phyloP scores from a whole-genome alignment of 2,797 vertebrate genomes.

The Microtus californicus region DNA sequence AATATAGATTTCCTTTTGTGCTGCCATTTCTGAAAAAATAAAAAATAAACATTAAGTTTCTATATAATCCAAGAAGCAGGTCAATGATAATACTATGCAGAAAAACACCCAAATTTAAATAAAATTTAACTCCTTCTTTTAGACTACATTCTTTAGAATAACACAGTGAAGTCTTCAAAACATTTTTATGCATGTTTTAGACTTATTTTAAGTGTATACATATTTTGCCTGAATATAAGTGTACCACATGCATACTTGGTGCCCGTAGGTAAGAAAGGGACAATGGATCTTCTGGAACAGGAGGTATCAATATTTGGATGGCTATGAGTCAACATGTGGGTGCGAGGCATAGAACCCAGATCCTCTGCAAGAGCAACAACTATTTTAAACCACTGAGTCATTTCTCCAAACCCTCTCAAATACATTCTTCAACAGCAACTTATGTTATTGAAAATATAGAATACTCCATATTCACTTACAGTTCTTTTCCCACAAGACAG shows the following conservation, averaged over 20 bases:
- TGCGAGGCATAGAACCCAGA: not conserved
- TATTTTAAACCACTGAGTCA: not conserved
- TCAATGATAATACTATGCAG: constrained; percentile 20
- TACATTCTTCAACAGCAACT: constrained; percentile 9
- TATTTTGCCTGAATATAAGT: not conserved
- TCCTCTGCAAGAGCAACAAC: not conserved
- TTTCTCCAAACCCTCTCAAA: not conserved
- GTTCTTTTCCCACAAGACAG: constrained; percentile 85
- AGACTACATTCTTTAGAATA: constrained; percentile 17
- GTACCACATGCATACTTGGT: not conserved
- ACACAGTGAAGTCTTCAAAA: not conserved
- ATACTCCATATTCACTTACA: constrained; percentile 87
- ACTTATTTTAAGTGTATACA: constrained; percentile 15
- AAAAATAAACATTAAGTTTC: constrained; percentile 70
- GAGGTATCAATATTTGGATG: not conserved
- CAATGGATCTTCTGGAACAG: not conserved
- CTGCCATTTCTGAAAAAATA: constrained; percentile 89
- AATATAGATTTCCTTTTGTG: constrained; percentile 87
- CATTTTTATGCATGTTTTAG: not conserved
- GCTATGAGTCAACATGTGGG: not conserved
- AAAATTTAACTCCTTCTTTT: constrained; percentile 63
- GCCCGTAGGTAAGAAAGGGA: not conserved
- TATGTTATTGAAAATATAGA: constrained; percentile 53
- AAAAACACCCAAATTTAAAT: constrained; percentile 23
- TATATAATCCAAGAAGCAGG: constrained; percentile 51